Conservation (phyloP, 2,797 vertebrate genomes). For the Protonibea diacanthus region DNA sequence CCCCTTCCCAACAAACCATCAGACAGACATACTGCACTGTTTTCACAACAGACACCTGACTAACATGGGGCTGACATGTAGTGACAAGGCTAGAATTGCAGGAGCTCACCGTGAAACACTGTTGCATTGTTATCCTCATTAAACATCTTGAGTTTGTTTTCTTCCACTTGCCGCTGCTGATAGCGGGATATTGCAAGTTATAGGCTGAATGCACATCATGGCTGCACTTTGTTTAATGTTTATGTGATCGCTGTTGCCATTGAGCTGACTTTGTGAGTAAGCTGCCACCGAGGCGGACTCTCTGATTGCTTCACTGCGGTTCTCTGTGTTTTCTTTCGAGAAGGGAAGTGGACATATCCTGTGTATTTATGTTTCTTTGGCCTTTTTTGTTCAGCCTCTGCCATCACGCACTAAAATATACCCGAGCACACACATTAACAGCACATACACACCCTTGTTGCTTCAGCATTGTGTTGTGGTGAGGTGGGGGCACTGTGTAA, state of each 20-base stretch:
- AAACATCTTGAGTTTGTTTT: conserved; percentile 27
- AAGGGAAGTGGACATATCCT: conserved; percentile 68
- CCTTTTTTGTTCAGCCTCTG: conserved; percentile 30
- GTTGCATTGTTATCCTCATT: conserved; percentile 21
- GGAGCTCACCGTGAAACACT: conserved; percentile 43
- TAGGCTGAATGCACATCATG: conserved; percentile 15
- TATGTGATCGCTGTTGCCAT: conserved; percentile 46
- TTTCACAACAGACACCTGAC: conserved; percentile 74
- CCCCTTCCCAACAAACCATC: conserved; percentile 86
- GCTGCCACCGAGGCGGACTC: conserved; percentile 25
- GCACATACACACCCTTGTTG: conserved; percentile 66
- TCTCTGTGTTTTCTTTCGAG: conserved; percentile 58
- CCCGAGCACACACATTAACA: conserved; percentile 38
- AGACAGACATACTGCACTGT: conserved; percentile 62
- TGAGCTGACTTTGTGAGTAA: conserved; percentile 54
- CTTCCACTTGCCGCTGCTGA: conserved; percentile 3
- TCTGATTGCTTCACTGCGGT: conserved; percentile 43
- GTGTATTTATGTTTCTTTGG: conserved; percentile 68
- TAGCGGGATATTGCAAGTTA: not conserved
- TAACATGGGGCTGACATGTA: conserved; percentile 58
- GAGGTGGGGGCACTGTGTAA: conserved; percentile 90
- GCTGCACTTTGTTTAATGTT: conserved; percentile 54
- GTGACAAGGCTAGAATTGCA: conserved; percentile 56
- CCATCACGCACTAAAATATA: conserved; percentile 56
- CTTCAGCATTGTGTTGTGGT: conserved; percentile 79